Evolutionary conservation across 2,113 vertebrate genomes (phyloP).

Genomic region (Oxyruncus cristatus): DNA sequence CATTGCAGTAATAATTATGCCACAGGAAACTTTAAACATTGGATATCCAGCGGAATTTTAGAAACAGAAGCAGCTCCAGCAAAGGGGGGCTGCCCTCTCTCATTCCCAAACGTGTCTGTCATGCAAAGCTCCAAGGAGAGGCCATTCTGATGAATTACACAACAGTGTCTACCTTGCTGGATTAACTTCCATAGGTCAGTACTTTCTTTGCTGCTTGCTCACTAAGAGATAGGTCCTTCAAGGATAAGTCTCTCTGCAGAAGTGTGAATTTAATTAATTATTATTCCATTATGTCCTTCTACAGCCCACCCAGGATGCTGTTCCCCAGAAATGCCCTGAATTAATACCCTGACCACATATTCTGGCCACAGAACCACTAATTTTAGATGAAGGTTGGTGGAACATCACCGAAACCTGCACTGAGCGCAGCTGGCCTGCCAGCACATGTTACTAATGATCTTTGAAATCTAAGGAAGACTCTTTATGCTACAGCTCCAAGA

Average conservation of each 20-base stretch:
- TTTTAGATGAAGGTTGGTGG: background rate
- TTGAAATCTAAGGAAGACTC: background rate
- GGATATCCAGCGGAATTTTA: background rate
- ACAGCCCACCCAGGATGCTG: background rate
- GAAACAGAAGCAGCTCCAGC: background rate
- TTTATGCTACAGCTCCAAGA: background rate
- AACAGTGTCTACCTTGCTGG: background rate
- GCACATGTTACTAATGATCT: background rate
- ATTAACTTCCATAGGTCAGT: background rate
- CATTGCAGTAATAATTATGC: background rate
- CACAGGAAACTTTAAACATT: background rate
- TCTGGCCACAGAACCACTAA: conserved; percentile 11
- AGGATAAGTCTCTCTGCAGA: background rate
- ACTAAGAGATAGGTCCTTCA: background rate
- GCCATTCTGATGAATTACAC: background rate
- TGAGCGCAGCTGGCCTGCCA: background rate
- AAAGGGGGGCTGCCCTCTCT: background rate
- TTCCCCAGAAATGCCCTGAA: background rate
- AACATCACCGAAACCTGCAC: background rate
- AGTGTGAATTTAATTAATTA: background rate
- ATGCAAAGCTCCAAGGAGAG: background rate
- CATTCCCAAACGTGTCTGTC: background rate
- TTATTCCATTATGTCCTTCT: background rate
- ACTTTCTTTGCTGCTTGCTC: background rate
- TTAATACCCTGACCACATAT: conserved; percentile 6